Evolutionary conservation across 2,797 vertebrate genomes (phyloP), one percentile per base, ranked within the genome.

Genomic region (Etheostoma nigrum): DNA sequence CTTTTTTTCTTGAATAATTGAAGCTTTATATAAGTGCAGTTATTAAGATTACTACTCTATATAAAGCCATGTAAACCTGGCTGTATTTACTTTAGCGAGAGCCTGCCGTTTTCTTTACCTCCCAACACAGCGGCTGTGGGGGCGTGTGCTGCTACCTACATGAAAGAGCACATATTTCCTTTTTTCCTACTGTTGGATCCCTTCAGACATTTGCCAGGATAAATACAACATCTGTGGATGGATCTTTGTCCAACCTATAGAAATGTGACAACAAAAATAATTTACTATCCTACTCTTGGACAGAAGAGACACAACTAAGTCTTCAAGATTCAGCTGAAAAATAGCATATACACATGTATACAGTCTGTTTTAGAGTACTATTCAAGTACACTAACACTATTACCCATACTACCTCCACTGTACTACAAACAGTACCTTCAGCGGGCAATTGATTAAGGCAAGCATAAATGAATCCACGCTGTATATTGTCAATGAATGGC

Each of bases 131-230:
- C 5, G 19, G 8, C 11, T 67, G 65, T 42, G 27, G 21, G 57
- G 52, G 55, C 4, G 48, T 58, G 33, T 1, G 8, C 58, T 65
- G 36, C 67, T 66, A 59, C 71, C 63, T 23, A 70, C 65, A 52
- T 74, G 44, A 59, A 69, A 27, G 33, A 74, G 49, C 63, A 33
- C 33, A 42, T 11, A 45, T 49, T 58, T 76, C 8, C 42, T 30
- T 69, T 76, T 55, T 23, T 54, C 1, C 40, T 36, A 12, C 64
- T 19, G 23, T 79, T 18, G 67, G 66, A 74, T 62, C 65, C 19
- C 45, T 16, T 76, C 78, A 76, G n/a, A 67, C 57, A 70, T 60
- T 66, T n/a, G 6, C 51, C 33, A 57, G 25, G 44, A 58, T 42
- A 68, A 73, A 69, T 51, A 36, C 12, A 57, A 49, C 57, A 47